phyloP scores from a whole-genome alignment of 2,797 vertebrate genomes.

The Typhlichthys eigenmanni region DNA sequence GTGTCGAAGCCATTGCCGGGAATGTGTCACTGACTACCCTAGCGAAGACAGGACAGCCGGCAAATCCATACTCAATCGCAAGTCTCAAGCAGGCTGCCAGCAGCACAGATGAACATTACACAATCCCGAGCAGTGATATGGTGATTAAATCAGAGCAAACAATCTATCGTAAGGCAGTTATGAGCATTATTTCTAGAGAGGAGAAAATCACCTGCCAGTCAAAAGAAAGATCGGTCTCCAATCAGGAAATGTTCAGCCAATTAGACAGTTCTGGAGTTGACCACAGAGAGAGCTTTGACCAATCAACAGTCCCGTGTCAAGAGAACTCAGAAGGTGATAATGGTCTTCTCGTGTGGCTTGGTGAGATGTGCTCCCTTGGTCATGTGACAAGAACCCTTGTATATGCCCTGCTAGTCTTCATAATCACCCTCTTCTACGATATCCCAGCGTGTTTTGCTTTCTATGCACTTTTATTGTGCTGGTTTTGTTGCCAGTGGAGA shows the following conservation, averaged over 20 bases:
- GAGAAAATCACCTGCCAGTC: slow-evolving; percentile 17
- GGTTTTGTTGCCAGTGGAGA: slow-evolving; percentile 81
- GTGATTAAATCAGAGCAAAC: slow-evolving; percentile 18
- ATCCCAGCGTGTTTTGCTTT: slow-evolving; percentile 84
- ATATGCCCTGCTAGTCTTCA: slow-evolving; percentile 82
- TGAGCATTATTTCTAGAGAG: slow-evolving; percentile 1
- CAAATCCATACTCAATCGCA: slow-evolving; percentile 15
- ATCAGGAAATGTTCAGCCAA: slow-evolving; percentile 27
- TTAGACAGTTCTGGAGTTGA: slow-evolving; percentile 15
- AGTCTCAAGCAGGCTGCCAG: slow-evolving; percentile 8
- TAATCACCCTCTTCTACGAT: slow-evolving; percentile 84
- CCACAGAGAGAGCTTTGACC: slow-evolving; percentile 28
- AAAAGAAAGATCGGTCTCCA: slow-evolving; percentile 28
- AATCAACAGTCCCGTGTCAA: slow-evolving; percentile 4
- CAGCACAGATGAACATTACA: background rate
- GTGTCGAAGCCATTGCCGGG: no score
- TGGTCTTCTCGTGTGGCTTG: slow-evolving; percentile 51
- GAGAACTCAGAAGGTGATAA: slow-evolving; percentile 45
- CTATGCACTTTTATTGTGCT: slow-evolving; percentile 85
- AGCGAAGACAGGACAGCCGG: slow-evolving; percentile 27
- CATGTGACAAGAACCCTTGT: slow-evolving; percentile 76
- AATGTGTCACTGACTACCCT: no score
- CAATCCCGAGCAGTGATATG: slow-evolving; percentile 3
- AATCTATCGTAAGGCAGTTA: slow-evolving; percentile 6
- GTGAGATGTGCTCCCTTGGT: slow-evolving; percentile 69